These are phyloP conservation scores for Mycetomoellerius zeteki DNA, from an alignment of 1,140 invertebrate species.

Conservation along the genomic window DNA sequence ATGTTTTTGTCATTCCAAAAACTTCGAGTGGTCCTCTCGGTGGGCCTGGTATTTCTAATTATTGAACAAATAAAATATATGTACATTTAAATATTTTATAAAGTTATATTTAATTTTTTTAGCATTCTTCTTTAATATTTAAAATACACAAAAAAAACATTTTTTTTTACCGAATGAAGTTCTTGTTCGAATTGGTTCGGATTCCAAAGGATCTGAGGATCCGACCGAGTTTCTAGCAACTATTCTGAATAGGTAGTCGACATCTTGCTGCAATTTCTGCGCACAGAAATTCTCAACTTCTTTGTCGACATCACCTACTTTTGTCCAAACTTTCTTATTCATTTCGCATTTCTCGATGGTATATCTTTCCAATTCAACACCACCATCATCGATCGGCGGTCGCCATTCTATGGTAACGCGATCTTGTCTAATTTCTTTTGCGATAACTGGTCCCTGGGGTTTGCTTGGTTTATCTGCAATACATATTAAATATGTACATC, in stretches of 20 bases:
- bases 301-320: slow-evolving; percentile 92
- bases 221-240: slow-evolving; percentile 94
- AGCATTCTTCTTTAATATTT: neutral
- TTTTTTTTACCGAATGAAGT: slow-evolving; percentile 87
- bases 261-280: slow-evolving; percentile 92
- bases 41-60: slow-evolving; percentile 88
- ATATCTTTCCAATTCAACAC: slow-evolving; percentile 92
- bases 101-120: neutral
- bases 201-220: slow-evolving; percentile 91
- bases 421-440: slow-evolving; percentile 92
- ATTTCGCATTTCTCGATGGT: slow-evolving; percentile 93
- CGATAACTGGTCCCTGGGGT: slow-evolving; percentile 92
- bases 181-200: slow-evolving; percentile 90
- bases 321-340: slow-evolving; percentile 90
- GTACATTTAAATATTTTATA: neutral
- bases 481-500: neutral
- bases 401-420: slow-evolving; percentile 93
- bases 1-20: slow-evolving; percentile 93
- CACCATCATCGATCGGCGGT: slow-evolving; percentile 93
- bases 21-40: slow-evolving; percentile 93
- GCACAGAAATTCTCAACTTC: slow-evolving; percentile 91
- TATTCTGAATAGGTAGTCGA: slow-evolving; percentile 95
- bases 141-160: neutral
- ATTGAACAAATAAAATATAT: neutral
- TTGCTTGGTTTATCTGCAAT: slow-evolving; percentile 92